These are phyloP conservation scores for crab-eating macaque (Macaca fascicularis) DNA, from an alignment of 2,113 vertebrate species.

Conservation along the genomic window T2T-MFA8v1.1 NC_088375.1:53636001-53636500, in stretches of 20 bases:
- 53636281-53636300: background rate
- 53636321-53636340: background rate
- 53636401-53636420: background rate
- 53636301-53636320: background rate
- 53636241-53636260: background rate
- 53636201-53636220: background rate
- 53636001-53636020: background rate
- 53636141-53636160: background rate
- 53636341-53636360: background rate
- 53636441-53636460: background rate
- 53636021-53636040: background rate
- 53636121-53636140: background rate
- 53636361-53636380: background rate
- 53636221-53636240: background rate
- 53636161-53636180: background rate
- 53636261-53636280: background rate
- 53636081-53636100: background rate
- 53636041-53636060: background rate
- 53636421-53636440: background rate
- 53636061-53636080: background rate
- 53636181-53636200: background rate
- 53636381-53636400: background rate
- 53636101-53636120: background rate
- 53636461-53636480: background rate
- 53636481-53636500: background rate